Conservation (phyloP, 2,113 vertebrate genomes). For the Hystrix cristata region DNA sequence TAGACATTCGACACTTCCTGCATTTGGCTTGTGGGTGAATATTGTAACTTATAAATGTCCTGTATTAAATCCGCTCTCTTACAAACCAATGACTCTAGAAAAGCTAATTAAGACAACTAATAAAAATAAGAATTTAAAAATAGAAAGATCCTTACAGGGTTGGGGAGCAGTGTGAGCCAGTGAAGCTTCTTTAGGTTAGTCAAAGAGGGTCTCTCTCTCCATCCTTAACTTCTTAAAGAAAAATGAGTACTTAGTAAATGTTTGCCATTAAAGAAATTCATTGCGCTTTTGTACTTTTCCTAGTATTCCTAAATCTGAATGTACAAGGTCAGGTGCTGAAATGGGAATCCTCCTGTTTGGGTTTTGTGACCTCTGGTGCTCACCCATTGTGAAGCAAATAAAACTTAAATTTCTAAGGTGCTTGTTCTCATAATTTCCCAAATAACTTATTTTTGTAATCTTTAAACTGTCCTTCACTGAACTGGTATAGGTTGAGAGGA, state of each 20-base stretch:
- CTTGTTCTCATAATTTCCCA: not conserved
- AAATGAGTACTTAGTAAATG: not conserved
- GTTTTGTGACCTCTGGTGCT: not conserved
- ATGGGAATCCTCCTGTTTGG: not conserved
- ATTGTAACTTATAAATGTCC: no score
- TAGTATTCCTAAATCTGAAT: not conserved
- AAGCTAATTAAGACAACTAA: no score
- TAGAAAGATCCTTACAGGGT: not conserved
- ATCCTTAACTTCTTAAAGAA: not conserved
- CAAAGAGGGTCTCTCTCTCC: not conserved
- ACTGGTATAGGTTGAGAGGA: not conserved
- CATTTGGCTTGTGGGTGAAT: no score
- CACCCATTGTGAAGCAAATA: not conserved
- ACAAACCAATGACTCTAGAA: no score
- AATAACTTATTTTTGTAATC: not conserved
- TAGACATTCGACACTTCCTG: no score
- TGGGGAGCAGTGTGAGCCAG: not conserved
- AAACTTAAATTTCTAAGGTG: constrained; percentile 24
- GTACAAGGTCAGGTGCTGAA: not conserved
- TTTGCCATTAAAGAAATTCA: constrained; percentile 31
- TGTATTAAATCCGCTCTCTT: no score
- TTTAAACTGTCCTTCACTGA: constrained; percentile 40
- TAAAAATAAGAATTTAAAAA: not conserved
- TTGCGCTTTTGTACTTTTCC: not conserved
- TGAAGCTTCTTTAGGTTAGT: not conserved